Conservation (phyloP, 2,888 invertebrate species). For the Tenthredo scrophulariae region DNA sequence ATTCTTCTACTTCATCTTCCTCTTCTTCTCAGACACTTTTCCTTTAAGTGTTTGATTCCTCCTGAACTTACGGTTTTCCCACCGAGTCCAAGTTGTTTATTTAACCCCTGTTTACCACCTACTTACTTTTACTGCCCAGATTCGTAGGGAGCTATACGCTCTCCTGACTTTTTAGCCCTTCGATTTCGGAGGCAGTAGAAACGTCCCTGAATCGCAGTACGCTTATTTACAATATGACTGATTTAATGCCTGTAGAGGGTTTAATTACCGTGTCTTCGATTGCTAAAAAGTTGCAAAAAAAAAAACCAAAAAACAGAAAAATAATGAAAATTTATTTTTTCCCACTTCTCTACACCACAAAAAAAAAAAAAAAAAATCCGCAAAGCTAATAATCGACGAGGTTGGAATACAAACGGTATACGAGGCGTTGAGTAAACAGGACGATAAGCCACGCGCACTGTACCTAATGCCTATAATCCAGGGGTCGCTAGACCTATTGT, state of each 20-base stretch:
- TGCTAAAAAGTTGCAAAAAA: background rate
- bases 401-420: conserved; percentile 56
- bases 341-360: background rate
- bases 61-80: background rate
- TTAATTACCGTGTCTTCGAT: background rate
- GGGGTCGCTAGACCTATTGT: conserved; percentile 58
- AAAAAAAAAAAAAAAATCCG: conserved; percentile 2
- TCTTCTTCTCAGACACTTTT: conserved; percentile 22
- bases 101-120: conserved; percentile 28
- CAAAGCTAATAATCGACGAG: conserved; percentile 52
- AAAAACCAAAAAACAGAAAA: background rate
- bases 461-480: conserved; percentile 61
- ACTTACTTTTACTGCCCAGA: conserved; percentile 15
- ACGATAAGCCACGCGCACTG: conserved; percentile 58
- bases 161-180: background rate
- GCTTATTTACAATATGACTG: background rate
- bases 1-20: background rate
- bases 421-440: conserved; percentile 59
- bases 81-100: conserved; percentile 17
- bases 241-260: background rate
- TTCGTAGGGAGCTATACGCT: background rate
- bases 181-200: background rate
- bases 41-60: conserved; percentile 37
- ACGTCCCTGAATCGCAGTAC: background rate
- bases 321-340: background rate